Base-by-base conservation (phyloP, 2,888 invertebrate species). In the Coelogynopora nodosa region DNA sequence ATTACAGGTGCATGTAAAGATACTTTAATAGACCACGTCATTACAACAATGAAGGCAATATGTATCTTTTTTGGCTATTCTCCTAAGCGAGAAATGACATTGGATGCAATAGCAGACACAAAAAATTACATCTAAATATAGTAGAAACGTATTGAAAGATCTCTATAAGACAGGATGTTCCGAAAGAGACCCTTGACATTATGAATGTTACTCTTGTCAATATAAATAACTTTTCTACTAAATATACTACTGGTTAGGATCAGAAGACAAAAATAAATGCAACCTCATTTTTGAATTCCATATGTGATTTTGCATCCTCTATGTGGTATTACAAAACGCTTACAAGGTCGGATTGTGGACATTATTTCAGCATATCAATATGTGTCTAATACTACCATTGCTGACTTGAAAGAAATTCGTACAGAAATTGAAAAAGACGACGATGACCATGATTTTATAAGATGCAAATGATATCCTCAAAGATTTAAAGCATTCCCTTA, bases 1-100 rank as follows among this genome's bases (percentile, higher is more conserved):
- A 29, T 80, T 67, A 29, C 81, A 86, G 85, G 28, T 86, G 87
- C 31, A 29, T 2, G 31, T 67, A 86, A 67, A 1, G 67, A n/a
- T 74, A 74, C 5, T 74, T n/a, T 74, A 74, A 26, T 74, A 26
- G 67, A 86, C 27, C 86, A 87, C 81, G 81, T 86, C 31, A 74
- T 87, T 26, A 86, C 86, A 67, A 86, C 67, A 31, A 27, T 87
- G 29, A 87, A 10, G 30, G 30, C 31, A 67, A 28, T 31, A 10
- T 83, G 87, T 80, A 30, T 83, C 1, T 87, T 87, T 30, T 87
- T 87, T 67, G 13, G 82, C 13, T 49, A 26, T 86, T 82, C 80
- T 74, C 87, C 87, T 5, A 87, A 87, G 0, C 13, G 86, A n/a
- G n/a, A n/a, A n/a, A n/a, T n/a, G n/a, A n/a, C n/a, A n/a, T n/a